These are phyloP conservation scores for Nesidiocoris tenuis DNA, from an alignment of 2,888 invertebrate species.

Conservation along the genomic window DNA sequence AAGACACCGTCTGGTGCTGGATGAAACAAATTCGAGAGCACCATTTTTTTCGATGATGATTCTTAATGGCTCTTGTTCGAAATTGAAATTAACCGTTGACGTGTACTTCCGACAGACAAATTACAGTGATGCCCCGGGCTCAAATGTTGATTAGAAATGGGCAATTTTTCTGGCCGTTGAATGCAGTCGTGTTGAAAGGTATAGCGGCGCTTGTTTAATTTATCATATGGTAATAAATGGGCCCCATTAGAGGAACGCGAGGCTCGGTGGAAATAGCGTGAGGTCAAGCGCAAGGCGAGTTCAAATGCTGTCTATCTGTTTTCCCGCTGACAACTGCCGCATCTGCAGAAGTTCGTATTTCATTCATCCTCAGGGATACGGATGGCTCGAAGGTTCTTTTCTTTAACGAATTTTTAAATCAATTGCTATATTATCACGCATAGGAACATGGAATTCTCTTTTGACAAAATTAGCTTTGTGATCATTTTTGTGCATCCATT, in stretches of 20 bases:
- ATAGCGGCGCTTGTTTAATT: neutral
- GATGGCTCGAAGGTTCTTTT: no score
- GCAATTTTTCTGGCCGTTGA: neutral
- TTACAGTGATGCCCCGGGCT: neutral
- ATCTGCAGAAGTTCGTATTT: neutral
- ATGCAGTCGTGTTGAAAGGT: neutral
- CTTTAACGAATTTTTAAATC: no score
- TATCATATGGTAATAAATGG: neutral
- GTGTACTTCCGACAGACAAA: neutral
- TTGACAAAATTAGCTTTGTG: no score
- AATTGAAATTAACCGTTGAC: neutral
- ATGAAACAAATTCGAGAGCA: neutral
- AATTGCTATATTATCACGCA: no score
- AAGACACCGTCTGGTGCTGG: no score
- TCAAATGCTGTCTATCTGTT: neutral
- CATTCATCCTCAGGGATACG: neutral
- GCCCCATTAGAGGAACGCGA: neutral
- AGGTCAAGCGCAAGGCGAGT: neutral
- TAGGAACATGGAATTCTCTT: no score
- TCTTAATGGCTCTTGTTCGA: neutral
- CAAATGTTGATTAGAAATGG: neutral
- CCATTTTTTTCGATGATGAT: neutral
- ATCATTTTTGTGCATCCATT: no score
- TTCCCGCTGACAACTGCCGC: neutral
- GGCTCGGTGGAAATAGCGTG: neutral